Conservation (phyloP, 2,888 invertebrate species). For the Ectemnius lituratus region DNA sequence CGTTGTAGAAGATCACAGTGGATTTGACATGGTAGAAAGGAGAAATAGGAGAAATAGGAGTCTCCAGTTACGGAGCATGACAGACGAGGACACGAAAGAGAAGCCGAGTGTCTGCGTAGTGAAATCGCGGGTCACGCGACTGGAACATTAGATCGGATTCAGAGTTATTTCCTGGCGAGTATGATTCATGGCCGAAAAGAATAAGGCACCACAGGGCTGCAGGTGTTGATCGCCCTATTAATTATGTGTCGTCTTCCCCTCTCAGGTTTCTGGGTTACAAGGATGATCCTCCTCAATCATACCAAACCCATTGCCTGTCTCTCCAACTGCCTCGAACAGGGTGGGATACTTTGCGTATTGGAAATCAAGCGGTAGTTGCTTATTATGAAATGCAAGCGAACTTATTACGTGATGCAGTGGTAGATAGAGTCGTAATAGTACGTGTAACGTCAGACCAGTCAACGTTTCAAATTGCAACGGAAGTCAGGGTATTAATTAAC, state of each 20-base stretch:
- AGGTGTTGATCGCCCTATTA: constrained; percentile 26
- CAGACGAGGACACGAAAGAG: constrained; percentile 55
- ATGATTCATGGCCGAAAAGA: constrained; percentile 36
- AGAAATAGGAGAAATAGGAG: constrained; percentile 61
- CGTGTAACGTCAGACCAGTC: constrained; percentile 46
- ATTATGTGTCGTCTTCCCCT: constrained; percentile 12
- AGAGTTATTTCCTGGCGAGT: constrained; percentile 46
- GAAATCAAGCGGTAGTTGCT: constrained; percentile 1
- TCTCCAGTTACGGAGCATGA: constrained; percentile 48
- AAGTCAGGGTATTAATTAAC: constrained; percentile 59
- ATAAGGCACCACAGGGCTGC: constrained; percentile 11
- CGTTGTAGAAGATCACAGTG: constrained; percentile 13
- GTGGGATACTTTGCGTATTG: constrained; percentile 6
- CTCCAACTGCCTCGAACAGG: constrained; percentile 23
- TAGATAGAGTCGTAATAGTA: constrained; percentile 52
- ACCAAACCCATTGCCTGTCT: neutral
- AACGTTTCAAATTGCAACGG: constrained; percentile 54
- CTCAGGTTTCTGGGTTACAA: neutral
- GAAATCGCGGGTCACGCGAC: constrained; percentile 65
- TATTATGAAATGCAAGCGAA: constrained; percentile 32
- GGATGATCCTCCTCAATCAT: neutral
- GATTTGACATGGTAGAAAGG: constrained; percentile 43
- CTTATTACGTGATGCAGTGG: constrained; percentile 43
- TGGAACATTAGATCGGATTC: constrained; percentile 53
- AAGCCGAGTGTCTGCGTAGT: constrained; percentile 51